A percentile compares a stretch with the other conserved stretches of the same genome.
These are phyloP conservation scores for Phycodurus eques DNA, from an alignment of 2,113 vertebrate genomes.

Conservation along the genomic window DNA sequence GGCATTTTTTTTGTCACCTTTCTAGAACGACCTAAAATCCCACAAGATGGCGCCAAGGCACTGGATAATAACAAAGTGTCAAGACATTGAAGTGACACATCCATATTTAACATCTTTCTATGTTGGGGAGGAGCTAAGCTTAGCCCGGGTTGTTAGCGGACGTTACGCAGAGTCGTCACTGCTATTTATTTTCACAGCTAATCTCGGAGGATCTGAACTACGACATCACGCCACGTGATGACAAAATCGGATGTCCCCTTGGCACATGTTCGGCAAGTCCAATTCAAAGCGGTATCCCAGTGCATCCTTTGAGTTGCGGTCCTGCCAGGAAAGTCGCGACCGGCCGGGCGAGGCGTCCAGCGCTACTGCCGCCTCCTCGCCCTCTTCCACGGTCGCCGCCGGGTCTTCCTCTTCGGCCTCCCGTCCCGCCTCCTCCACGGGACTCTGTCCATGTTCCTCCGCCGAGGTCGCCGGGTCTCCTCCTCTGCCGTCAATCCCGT, in stretches of 20 bases:
- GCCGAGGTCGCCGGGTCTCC: slow-evolving; percentile 66
- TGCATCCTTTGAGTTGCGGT: slow-evolving; percentile 18
- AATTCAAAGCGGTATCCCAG: slow-evolving; percentile 7
- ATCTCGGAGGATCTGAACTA: too few relatives aligned
- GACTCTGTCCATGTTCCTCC: slow-evolving; percentile 55
- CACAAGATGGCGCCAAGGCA: too few relatives aligned
- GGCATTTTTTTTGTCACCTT: too few relatives aligned
- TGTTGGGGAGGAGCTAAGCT: too few relatives aligned
- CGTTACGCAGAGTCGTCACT: too few relatives aligned
- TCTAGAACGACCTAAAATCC: too few relatives aligned
- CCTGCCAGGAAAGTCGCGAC: slow-evolving; percentile 42
- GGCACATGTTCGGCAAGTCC: not conserved
- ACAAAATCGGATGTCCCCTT: slow-evolving; percentile 47
- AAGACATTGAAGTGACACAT: too few relatives aligned
- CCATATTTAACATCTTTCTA: too few relatives aligned
- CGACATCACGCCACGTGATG: slow-evolving; percentile 49
- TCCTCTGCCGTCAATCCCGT: slow-evolving; percentile 68
- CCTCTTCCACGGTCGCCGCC: slow-evolving; percentile 61
- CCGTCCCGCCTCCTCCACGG: slow-evolving; percentile 60
- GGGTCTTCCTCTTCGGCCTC: slow-evolving; percentile 50
- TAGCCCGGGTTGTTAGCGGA: too few relatives aligned
- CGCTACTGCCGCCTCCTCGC: slow-evolving; percentile 57
- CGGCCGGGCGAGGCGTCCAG: slow-evolving; percentile 44
- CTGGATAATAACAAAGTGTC: too few relatives aligned
- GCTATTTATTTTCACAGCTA: too few relatives aligned